phyloP scores from a whole-genome alignment of 2,797 vertebrate genomes.

The Merluccius polli region DNA sequence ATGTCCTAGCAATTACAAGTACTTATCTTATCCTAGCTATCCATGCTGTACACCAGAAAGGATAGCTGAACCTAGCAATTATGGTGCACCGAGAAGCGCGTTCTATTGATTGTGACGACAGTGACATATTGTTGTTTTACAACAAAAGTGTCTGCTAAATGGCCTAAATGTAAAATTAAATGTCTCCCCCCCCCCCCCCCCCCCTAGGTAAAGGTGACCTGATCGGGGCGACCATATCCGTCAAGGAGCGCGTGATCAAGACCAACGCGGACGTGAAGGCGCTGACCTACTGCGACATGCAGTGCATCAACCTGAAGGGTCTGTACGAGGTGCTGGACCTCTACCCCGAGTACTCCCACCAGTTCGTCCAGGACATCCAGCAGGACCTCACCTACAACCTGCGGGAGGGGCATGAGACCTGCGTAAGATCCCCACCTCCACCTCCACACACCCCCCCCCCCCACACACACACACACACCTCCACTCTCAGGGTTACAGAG shows the following conservation, averaged over 20 bases:
- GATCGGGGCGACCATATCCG: constrained; percentile 92
- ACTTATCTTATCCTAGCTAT: too few species aligned
- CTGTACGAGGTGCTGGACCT: constrained; percentile 95
- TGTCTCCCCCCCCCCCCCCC: constrained; percentile 41
- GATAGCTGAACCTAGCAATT: too few species aligned
- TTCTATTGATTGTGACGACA: too few species aligned
- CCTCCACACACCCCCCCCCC: too few species aligned
- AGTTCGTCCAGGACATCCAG: constrained; percentile 93
- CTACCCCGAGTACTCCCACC: constrained; percentile 93
- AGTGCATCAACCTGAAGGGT: constrained; percentile 93
- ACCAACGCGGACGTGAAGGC: constrained; percentile 97
- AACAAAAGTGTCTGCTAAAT: neutral
- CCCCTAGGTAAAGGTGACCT: constrained; percentile 91
- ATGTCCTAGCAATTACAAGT: too few species aligned
- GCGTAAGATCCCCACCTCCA: too few species aligned
- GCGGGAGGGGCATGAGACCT: constrained; percentile 74
- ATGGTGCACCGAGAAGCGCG: too few species aligned
- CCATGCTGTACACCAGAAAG: too few species aligned
- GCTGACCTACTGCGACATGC: constrained; percentile 96
- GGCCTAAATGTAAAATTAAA: neutral
- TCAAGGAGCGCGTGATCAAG: constrained; percentile 93
- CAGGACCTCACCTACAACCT: constrained; percentile 97
- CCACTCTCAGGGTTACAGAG: too few species aligned
- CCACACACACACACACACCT: too few species aligned
- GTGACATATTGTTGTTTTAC: too few species aligned